A percentile compares a stretch with the other conserved stretches of the same genome.
Evolutionary conservation across 2,797 vertebrate species (phyloP).

Genomic region (Clarias fuscus): DNA sequence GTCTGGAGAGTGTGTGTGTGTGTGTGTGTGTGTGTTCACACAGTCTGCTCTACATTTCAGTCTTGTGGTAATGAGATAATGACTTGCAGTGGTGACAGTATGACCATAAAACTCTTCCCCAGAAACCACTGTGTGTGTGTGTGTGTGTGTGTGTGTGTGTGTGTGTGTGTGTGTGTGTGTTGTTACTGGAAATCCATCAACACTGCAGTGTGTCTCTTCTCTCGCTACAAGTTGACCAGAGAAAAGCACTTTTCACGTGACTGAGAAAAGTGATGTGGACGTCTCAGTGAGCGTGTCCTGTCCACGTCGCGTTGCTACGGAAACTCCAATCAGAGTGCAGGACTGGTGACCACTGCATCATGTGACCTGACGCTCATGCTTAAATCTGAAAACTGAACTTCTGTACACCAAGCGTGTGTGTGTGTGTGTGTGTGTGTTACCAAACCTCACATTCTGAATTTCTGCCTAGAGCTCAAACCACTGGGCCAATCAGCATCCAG

Average conservation of each 20-base stretch:
- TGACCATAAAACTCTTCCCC: conserved; percentile 4
- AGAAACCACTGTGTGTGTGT: conserved; percentile 30
- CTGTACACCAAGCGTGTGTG: neutral
- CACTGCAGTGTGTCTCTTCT: too few species aligned
- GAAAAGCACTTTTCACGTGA: too few species aligned
- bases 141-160: conserved; percentile 45
- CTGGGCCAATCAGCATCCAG: neutral
- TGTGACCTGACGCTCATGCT: too few species aligned
- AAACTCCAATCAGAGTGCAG: too few species aligned
- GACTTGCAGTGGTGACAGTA: neutral
- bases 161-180: too few species aligned
- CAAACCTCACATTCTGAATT: neutral
- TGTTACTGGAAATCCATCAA: neutral
- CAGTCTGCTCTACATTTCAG: conserved; percentile 36
- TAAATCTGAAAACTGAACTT: neutral
- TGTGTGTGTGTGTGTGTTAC: neutral
- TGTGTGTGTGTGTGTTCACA: neutral
- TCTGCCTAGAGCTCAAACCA: neutral
- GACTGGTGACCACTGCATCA: too few species aligned
- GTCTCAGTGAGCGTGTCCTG: too few species aligned
- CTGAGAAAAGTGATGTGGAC: too few species aligned
- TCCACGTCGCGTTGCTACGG: too few species aligned
- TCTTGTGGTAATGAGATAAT: conserved; percentile 51
- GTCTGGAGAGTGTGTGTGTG: conserved; percentile 9
- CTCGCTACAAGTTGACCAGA: too few species aligned